A percentile compares a stretch with the other conserved stretches of the same genome.
Conservation (phyloP, 2,113 vertebrate genomes). For the Asarcornis scutulata region DNA sequence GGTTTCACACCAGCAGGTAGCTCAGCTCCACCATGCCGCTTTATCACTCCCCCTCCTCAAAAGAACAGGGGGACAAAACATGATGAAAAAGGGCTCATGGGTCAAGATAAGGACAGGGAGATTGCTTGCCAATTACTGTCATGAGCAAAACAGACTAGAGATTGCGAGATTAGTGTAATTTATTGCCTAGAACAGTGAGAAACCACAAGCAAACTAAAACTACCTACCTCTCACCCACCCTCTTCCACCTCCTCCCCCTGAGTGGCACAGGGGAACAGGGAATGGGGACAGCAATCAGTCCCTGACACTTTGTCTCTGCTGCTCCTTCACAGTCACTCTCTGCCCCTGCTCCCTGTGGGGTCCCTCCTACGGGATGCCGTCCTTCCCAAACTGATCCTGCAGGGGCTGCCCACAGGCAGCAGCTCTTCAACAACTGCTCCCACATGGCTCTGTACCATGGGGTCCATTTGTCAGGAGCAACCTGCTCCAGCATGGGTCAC, state of each 20-base stretch:
- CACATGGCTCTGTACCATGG: background rate
- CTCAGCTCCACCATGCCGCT: background rate
- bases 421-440: background rate
- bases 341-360: too few species aligned
- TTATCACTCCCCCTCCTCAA: background rate
- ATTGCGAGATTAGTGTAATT: too few species aligned
- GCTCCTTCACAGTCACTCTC: too few species aligned
- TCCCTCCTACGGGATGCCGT: background rate
- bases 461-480: background rate
- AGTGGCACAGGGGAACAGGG: too few species aligned
- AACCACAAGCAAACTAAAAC: too few species aligned
- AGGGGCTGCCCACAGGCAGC: background rate
- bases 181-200: too few species aligned
- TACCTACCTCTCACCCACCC: too few species aligned
- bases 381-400: too few species aligned
- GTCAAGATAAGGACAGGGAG: background rate
- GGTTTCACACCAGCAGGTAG: background rate
- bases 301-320: too few species aligned
- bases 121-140: background rate
- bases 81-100: background rate
- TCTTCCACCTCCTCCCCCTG: too few species aligned
- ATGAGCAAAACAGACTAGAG: background rate
- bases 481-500: background rate
- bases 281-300: too few species aligned
- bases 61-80: background rate